Conservation (phyloP, 2,113 vertebrate genomes). For the Coregonus clupeaformis region DNA sequence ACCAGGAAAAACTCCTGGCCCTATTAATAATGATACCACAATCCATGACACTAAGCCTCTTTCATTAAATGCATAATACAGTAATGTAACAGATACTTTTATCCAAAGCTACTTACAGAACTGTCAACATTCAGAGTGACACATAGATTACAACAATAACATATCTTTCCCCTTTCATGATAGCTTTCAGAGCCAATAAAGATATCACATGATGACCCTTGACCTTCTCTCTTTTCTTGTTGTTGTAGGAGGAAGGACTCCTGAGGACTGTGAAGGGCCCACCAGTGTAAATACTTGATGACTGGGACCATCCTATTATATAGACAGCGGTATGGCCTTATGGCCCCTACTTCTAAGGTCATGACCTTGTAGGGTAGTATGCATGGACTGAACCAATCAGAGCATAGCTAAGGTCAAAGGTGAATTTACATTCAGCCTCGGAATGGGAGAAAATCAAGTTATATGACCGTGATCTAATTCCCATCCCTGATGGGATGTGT, state of each 20-base stretch:
- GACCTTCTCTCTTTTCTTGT: background rate
- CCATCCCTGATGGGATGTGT: no score
- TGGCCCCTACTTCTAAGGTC: background rate
- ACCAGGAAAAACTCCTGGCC: no score
- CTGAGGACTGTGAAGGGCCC: constrained; percentile 8
- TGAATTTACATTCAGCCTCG: background rate
- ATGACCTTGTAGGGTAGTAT: constrained; percentile 4
- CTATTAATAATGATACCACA: no score
- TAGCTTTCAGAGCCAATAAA: background rate
- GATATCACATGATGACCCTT: background rate
- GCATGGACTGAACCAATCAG: background rate
- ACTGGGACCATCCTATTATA: constrained; percentile 31
- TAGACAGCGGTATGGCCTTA: constrained; percentile 7
- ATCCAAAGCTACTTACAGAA: no score
- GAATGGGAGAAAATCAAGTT: background rate
- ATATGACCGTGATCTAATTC: no score
- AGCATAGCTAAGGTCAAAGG: background rate
- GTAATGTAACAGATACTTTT: no score
- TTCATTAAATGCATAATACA: no score
- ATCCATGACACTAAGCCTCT: no score
- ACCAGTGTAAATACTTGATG: constrained; percentile 45
- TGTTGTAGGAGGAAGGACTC: constrained; percentile 10
- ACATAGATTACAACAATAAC: no score
- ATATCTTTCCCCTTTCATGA: background rate
- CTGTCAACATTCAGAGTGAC: no score